Evolutionary conservation across 2,113 vertebrate species (phyloP), one percentile per base, ranked within the genome.

Genomic region (Pygoscelis adeliae): DNA sequence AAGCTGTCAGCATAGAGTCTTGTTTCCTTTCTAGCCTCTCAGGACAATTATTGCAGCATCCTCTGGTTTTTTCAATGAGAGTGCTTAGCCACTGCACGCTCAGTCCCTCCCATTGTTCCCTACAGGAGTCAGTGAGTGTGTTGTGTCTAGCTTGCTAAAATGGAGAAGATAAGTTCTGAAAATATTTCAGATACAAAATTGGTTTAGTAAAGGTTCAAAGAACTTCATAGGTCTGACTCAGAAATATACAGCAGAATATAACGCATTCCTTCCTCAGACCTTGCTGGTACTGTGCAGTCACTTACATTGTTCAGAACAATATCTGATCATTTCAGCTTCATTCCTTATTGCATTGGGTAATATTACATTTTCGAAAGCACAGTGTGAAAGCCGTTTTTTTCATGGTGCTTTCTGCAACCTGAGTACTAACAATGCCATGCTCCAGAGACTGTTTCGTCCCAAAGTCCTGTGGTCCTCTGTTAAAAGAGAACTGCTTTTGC

Each of bases 21-120:
- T 98, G 98, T 98, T 98, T 98, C 98, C 97, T 98, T 98, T 98
- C 98, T 98, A 98, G 97, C 98, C 98, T 98, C 98, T 98, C 98
- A 98, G 98, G 98, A 98, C 98, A 98, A 98, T 98, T 98, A 98
- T 69, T 92, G 96, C 83, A 96, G 96, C 97, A 97, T 97, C 97
- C 98, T 82, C 97, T 97, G 97, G 8, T 95, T 97, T 96, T 98
- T 97, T 94, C 97, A 98, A 87, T 97, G 83, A 98, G 96, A 95
- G 96, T 92, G 98, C 98, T 97, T 91, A 94, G 96, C 96, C 95
- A 15, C 89, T 20, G 80, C 83, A 58, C 11, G 59, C 96, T 87
- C 93, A 10, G 74, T 94, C 98, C 96, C 63, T 94, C 90, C 92
- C 79, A 50, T 73, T 91, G 96, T 83, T 97, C 94, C 47, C 73